Evolutionary conservation across 2,113 vertebrate species (phyloP), one percentile per base, ranked within the genome.

Genomic region (Eclectus roratus): DNA sequence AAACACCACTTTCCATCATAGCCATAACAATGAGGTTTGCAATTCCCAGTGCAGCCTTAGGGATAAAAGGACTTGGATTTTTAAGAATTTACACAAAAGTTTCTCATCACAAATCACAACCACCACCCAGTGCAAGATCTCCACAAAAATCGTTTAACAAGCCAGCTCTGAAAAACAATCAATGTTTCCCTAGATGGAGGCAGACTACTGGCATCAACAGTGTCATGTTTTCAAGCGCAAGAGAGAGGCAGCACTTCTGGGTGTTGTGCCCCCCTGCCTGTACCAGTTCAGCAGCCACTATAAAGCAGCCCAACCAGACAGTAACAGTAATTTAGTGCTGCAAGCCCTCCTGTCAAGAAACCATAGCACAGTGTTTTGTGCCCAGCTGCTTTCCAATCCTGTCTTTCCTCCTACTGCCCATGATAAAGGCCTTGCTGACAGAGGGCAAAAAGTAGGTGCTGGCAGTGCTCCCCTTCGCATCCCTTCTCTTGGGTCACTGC

Each of bases 21-120:
- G 99, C 98, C 99, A 99, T 99, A 11, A 99, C 98, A 16, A 99
- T 99, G 70, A 99, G 98, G 97, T 99, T 99, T 11, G 99, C 99
- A 43, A 99, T 99, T 28, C 99, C 99, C 88, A 99, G 98, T 39
- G 99, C 99, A 3, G 99, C 99, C 97, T 97, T 41, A 44, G 0
- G 21, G 79, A 4, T 1, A 35, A 7, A n/a, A 80, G 31, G 23
- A 35, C 6, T n/a, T 1, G 2, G 6, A 6, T 68, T 79, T 23
- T 28, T 6, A 11, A 17, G 9, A 9, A 50, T 15, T 19, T 46
- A 37, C 28, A 5, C 4, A 7, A 33, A 4, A n/a, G 43, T 2
- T 7, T 47, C n/a, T n/a, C 52, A 14, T 1, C 69, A n/a, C 65
- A 13, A 44, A 24, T 1, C 69, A n/a, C 70, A 13, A 50, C 10